These are phyloP conservation scores for Arenaria interpres DNA, from an alignment of 2,113 vertebrate species.

Conservation along the genomic window DNA sequence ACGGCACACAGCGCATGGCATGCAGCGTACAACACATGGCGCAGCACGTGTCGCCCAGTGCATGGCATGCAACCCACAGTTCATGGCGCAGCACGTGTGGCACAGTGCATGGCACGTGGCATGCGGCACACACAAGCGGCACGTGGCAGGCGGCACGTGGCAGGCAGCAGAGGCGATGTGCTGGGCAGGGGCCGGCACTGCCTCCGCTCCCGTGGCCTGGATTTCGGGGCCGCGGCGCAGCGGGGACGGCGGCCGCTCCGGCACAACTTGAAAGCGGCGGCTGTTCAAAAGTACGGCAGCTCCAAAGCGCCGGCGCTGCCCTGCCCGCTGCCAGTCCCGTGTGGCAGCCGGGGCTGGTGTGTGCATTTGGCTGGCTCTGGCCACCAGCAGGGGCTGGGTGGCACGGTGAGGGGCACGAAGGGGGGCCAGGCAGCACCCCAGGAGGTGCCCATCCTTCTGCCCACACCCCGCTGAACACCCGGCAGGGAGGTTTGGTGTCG, in stretches of 20 bases:
- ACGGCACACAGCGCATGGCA: background rate
- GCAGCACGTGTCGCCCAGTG: background rate
- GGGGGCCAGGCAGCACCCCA: background rate
- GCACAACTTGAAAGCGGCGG: background rate
- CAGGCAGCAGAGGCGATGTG: background rate
- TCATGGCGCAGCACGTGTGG: rapidly evolving
- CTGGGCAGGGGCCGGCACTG: background rate
- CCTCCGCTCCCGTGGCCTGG: background rate
- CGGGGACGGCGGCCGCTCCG: background rate
- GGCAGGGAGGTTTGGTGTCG: too few species aligned
- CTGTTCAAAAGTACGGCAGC: background rate
- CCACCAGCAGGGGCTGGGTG: background rate
- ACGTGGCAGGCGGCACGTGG: too few species aligned
- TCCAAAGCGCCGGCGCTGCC: background rate
- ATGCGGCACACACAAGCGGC: background rate
- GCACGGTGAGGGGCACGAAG: rapidly evolving
- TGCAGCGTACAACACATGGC: background rate
- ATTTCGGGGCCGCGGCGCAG: background rate
- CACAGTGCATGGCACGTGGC: background rate
- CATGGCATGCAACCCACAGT: background rate
- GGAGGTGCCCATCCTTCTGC: background rate
- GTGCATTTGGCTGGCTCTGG: background rate
- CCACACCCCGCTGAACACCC: rapidly evolving
- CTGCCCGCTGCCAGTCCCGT: background rate
- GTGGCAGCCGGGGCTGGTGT: background rate